Conservation (phyloP, 2,888 invertebrate genomes). For the Muschampia plurimacula region DNA sequence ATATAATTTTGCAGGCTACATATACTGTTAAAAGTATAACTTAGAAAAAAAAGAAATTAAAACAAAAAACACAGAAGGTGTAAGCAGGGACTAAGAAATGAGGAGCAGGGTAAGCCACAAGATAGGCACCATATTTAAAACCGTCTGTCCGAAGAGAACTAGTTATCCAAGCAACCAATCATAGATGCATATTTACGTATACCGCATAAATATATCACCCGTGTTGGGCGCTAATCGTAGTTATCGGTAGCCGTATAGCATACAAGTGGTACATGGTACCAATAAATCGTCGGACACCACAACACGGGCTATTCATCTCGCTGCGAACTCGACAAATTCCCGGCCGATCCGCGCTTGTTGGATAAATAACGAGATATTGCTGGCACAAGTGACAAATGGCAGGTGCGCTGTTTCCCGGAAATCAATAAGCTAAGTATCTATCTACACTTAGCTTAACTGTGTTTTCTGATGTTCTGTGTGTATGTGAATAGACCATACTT, state of each 20-base stretch:
- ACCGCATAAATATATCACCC: neutral
- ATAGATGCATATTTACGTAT: neutral
- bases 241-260: conserved; percentile 46
- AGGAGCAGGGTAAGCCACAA: too few relatives aligned
- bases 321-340: conserved; percentile 70
- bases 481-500: neutral
- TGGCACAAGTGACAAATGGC: conserved; percentile 39
- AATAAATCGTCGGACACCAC: conserved; percentile 67
- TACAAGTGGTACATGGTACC: conserved; percentile 54
- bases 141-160: neutral
- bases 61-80: too few relatives aligned
- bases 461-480: neutral
- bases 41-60: too few relatives aligned
- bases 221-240: conserved; percentile 1
- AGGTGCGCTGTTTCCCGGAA: conserved; percentile 21
- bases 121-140: neutral
- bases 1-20: too few relatives aligned
- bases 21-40: too few relatives aligned
- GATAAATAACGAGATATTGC: conserved; percentile 54
- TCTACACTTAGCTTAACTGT: neutral
- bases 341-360: conserved; percentile 51
- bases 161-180: neutral
- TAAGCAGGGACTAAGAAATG: too few relatives aligned
- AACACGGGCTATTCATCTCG: conserved; percentile 65
- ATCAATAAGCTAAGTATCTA: conserved; percentile 9